A percentile compares a stretch with the other conserved stretches of the same genome.
phyloP scores from a whole-genome alignment of 2,113 vertebrate species.

The Butorides virescens region DNA sequence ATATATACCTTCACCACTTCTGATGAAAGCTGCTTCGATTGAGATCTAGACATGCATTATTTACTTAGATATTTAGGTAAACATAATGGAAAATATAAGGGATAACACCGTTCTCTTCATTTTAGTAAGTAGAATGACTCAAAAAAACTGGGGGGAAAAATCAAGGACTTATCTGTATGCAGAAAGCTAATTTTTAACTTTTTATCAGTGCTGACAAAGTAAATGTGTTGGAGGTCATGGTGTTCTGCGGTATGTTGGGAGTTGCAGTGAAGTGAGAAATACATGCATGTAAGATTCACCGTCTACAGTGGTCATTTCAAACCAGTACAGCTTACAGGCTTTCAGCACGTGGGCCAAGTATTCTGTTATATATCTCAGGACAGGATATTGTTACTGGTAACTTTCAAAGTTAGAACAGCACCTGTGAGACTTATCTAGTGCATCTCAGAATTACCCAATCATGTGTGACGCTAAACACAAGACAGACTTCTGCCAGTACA shows the following conservation, averaged over 20 bases:
- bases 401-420: slow-evolving; percentile 72
- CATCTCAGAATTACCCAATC: slow-evolving; percentile 74
- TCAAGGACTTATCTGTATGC: slow-evolving; percentile 53
- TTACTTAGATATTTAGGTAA: neutral
- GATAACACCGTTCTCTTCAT: neutral
- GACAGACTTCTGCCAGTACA: slow-evolving; percentile 59
- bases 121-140: neutral
- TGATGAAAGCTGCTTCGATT: neutral
- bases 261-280: slow-evolving; percentile 26
- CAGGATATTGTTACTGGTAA: slow-evolving; percentile 87
- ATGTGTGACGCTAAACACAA: slow-evolving; percentile 32
- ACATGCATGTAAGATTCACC: neutral
- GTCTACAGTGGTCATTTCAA: slow-evolving; percentile 33
- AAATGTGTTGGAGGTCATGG: slow-evolving; percentile 54
- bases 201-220: slow-evolving; percentile 65
- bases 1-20: neutral
- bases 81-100: neutral
- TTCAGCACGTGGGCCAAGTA: neutral
- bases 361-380: slow-evolving; percentile 75
- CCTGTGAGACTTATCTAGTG: slow-evolving; percentile 71
- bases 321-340: neutral
- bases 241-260: neutral
- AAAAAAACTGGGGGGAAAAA: neutral
- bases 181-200: slow-evolving; percentile 74
- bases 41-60: neutral